Percentiles rank a stretch among this genome's conserved stretches.
Evolutionary conservation across 2,888 invertebrate species (phyloP).

Genomic region (Epicampocera succincta): DNA sequence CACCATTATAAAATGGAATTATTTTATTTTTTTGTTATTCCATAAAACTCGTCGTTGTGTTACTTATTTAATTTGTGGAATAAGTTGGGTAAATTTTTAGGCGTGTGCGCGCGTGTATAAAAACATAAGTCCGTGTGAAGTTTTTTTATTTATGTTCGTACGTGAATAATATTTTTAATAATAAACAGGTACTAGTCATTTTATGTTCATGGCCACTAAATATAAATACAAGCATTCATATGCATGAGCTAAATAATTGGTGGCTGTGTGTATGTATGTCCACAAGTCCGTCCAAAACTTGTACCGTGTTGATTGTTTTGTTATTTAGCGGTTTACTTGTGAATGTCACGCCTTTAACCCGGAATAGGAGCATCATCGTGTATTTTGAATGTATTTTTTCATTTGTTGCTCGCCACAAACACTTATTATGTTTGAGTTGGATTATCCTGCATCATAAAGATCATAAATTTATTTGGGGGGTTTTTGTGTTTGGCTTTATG

Average conservation of each 20-base stretch:
- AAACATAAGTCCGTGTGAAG: not conserved
- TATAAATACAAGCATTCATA: not conserved
- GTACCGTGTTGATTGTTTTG: slow-evolving; percentile 50
- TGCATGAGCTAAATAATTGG: slow-evolving; percentile 4
- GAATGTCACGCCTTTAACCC: slow-evolving; percentile 56
- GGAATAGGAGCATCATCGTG: not conserved
- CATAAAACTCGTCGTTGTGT: not conserved
- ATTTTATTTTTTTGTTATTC: slow-evolving; percentile 31
- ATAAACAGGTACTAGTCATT: not conserved
- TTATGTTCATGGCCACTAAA: not conserved
- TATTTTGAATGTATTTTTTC: slow-evolving; percentile 10
- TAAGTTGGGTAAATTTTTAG: slow-evolving; percentile 20
- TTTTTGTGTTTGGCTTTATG: not conserved
- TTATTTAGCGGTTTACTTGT: slow-evolving; percentile 64
- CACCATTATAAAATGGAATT: not conserved
- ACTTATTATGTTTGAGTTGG: not conserved
- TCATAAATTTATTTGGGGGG: slow-evolving; percentile 8
- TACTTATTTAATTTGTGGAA: slow-evolving; percentile 43
- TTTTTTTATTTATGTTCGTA: not conserved
- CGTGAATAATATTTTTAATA: not conserved
- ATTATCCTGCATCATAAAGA: not conserved
- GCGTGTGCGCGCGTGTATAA: slow-evolving; percentile 7
- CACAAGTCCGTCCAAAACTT: not conserved
- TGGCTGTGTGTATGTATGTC: not conserved
- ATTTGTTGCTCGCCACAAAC: slow-evolving; percentile 21